A percentile compares a stretch with the other conserved stretches of the same genome.
Evolutionary conservation across 1,140 invertebrate species (phyloP).

Genomic region (Musca vetustissima): DNA sequence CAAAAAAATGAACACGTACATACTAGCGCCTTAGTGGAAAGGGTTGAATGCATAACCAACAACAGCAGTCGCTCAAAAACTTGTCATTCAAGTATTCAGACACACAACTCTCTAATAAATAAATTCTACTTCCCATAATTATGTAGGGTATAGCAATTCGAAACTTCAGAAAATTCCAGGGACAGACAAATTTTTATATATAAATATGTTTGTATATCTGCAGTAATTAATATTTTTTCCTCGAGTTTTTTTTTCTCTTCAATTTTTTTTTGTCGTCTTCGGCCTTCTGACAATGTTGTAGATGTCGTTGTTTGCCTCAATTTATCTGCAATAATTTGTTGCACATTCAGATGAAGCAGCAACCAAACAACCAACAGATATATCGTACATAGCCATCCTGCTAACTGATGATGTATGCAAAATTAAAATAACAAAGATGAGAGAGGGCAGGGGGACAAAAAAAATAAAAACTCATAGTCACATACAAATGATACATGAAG

Average conservation of each 20-base stretch:
- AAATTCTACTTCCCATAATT: too few relatives aligned
- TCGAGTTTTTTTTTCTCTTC: not conserved
- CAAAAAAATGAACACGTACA: too few relatives aligned
- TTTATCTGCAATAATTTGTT: conserved; percentile 24
- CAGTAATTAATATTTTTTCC: conserved; percentile 23
- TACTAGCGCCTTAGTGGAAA: too few relatives aligned
- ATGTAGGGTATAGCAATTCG: too few relatives aligned
- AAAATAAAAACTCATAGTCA: not conserved
- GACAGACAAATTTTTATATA: conserved; percentile 7
- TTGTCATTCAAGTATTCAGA: too few relatives aligned
- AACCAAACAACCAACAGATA: not conserved
- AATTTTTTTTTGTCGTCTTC: not conserved
- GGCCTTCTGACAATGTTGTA: not conserved
- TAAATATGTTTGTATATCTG: conserved; percentile 10
- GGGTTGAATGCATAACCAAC: too few relatives aligned
- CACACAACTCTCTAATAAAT: too few relatives aligned
- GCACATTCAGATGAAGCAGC: conserved; percentile 8
- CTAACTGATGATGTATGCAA: conserved; percentile 17
- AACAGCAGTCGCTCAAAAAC: too few relatives aligned
- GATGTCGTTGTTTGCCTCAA: not conserved
- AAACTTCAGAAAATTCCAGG: too few relatives aligned
- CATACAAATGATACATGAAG: conserved; percentile 19
- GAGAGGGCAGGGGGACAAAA: not conserved
- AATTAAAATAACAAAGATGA: conserved; percentile 9
- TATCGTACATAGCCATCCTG: not conserved